A percentile compares a stretch with the other conserved stretches of the same genome.
Conservation (phyloP, 2,797 vertebrate species). For the Lepus townsendii region DNA sequence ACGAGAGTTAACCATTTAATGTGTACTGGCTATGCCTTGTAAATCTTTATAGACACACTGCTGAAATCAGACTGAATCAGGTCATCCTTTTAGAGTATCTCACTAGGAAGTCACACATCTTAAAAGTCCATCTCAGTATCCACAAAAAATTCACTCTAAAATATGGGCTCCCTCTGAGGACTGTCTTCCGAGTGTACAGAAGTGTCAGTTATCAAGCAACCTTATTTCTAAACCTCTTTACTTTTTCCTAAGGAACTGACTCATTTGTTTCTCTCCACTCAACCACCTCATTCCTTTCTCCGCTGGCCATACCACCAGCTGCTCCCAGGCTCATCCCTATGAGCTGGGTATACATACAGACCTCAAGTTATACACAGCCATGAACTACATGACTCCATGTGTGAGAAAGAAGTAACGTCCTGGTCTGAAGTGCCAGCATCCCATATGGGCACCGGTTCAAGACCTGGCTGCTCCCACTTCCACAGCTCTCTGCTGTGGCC, state of each 20-base stretch:
- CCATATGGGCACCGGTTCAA: too few relatives aligned
- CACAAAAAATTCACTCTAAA: conserved; percentile 42
- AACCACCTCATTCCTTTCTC: neutral
- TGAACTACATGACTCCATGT: neutral
- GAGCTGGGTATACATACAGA: neutral
- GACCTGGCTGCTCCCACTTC: too few relatives aligned
- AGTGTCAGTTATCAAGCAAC: neutral
- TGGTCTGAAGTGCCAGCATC: too few relatives aligned
- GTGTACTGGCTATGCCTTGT: neutral
- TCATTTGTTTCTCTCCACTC: neutral
- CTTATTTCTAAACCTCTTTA: neutral
- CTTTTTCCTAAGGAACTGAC: neutral
- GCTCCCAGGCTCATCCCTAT: neutral
- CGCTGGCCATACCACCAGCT: neutral
- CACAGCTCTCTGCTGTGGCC: too few relatives aligned
- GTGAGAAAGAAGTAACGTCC: neutral
- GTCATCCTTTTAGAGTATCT: neutral
- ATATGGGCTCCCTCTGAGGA: neutral
- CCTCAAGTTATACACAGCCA: neutral
- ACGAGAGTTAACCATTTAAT: neutral
- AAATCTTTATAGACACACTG: neutral
- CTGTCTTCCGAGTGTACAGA: neutral
- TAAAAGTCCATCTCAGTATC: neutral
- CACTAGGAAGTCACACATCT: neutral
- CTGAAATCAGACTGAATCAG: neutral